Evolutionary conservation across 2,797 vertebrate species (phyloP).

Genomic region (Limnodromus scolopaceus): DNA sequence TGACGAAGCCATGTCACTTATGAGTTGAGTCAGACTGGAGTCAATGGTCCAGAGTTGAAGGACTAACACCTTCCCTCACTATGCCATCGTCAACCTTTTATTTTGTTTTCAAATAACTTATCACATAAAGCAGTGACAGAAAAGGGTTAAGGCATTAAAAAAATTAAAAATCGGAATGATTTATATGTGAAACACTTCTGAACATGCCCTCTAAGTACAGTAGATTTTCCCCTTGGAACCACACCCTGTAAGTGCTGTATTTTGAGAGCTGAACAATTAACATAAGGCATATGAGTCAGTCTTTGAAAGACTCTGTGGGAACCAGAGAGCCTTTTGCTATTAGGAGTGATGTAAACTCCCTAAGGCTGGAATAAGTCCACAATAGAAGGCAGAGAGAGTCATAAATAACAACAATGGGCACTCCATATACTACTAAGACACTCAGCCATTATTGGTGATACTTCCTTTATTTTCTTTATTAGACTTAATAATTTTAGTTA

Average conservation of each 20-base stretch:
- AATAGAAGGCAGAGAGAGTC: slow-evolving; percentile 80
- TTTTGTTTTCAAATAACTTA: slow-evolving; percentile 32
- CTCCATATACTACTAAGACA: slow-evolving; percentile 63
- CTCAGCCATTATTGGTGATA: slow-evolving; percentile 47
- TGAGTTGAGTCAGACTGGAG: not conserved
- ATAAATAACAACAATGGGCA: slow-evolving; percentile 81
- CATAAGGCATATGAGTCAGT: slow-evolving; percentile 86
- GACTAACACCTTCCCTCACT: not conserved
- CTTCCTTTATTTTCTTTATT: slow-evolving; percentile 67
- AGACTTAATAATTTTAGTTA: slow-evolving; percentile 68
- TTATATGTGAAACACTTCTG: slow-evolving; percentile 84
- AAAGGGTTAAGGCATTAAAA: slow-evolving; percentile 67
- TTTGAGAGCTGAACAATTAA: slow-evolving; percentile 89
- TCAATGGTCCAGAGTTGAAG: not conserved
- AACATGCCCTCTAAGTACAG: slow-evolving; percentile 86
- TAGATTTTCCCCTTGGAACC: slow-evolving; percentile 82
- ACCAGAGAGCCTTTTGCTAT: slow-evolving; percentile 85
- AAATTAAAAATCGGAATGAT: slow-evolving; percentile 71
- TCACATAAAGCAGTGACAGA: slow-evolving; percentile 13
- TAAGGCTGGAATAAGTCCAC: slow-evolving; percentile 84
- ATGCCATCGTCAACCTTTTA: not conserved
- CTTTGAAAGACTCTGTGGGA: slow-evolving; percentile 89
- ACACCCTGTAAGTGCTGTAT: slow-evolving; percentile 85
- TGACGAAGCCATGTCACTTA: not conserved
- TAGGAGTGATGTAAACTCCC: slow-evolving; percentile 87